Evolutionary conservation across 2,113 vertebrate genomes (phyloP).

Genomic region (Xerus inauris): DNA sequence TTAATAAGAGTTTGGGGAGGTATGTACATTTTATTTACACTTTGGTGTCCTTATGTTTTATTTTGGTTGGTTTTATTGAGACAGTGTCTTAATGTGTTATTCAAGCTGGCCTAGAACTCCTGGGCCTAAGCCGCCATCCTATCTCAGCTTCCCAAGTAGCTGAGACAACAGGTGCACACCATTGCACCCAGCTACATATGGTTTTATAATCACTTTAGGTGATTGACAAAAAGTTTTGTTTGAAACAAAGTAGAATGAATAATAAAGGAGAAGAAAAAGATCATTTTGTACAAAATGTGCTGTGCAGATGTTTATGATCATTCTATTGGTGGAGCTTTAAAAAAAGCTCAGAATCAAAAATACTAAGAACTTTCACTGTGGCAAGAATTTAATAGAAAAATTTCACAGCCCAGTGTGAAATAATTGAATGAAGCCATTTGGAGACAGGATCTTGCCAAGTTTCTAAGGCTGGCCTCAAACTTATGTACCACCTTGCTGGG

Average conservation of each 20-base stretch:
- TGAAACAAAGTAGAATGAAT: neutral
- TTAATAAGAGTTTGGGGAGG: neutral
- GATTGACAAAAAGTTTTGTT: neutral
- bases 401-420: slow-evolving; percentile 9
- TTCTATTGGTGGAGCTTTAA: neutral
- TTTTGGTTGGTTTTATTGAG: neutral
- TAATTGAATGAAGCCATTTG: neutral
- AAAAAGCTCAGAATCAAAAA: slow-evolving; percentile 33
- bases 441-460: no score
- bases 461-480: no score
- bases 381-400: slow-evolving; percentile 24
- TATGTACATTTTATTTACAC: neutral
- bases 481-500: no score
- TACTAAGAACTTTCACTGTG: slow-evolving; percentile 5
- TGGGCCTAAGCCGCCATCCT: neutral
- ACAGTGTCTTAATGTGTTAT: neutral
- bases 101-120: neutral
- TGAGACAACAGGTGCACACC: neutral
- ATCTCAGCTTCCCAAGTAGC: neutral
- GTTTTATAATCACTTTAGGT: slow-evolving; percentile 35
- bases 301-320: neutral
- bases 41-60: neutral
- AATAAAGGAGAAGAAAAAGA: neutral
- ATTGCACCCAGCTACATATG: neutral
- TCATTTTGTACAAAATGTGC: slow-evolving; percentile 37